phyloP scores from a whole-genome alignment of 2,888 invertebrate species.

The Dryobota labecula region DNA sequence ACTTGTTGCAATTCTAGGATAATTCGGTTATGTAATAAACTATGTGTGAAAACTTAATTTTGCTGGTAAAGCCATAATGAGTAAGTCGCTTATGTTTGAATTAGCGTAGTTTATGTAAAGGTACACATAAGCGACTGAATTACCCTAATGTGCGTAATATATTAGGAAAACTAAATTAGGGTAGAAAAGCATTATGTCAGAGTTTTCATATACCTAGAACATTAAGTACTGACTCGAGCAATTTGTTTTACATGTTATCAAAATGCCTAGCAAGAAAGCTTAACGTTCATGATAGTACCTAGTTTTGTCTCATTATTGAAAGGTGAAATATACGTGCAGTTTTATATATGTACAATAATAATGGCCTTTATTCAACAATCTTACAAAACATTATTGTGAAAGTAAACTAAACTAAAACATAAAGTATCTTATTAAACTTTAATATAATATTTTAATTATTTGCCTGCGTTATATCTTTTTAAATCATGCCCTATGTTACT shows the following conservation, averaged over 20 bases:
- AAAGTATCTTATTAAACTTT: not conserved
- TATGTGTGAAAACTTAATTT: not conserved
- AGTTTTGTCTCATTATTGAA: not conserved
- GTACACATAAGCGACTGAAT: not conserved
- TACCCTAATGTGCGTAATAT: conserved; percentile 5
- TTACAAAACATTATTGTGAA: not conserved
- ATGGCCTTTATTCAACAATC: not conserved
- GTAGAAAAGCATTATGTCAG: not conserved
- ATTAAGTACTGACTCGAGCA: conserved; percentile 1
- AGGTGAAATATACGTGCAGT: conserved; percentile 1
- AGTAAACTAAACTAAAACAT: not conserved
- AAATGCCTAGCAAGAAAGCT: conserved; percentile 21
- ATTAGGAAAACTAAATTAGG: conserved; percentile 12
- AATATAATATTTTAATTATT: too few relatives aligned
- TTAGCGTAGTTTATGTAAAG: not conserved
- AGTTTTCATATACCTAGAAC: conserved; percentile 18
- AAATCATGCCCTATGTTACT: too few relatives aligned
- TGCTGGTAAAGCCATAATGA: not conserved
- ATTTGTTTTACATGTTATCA: conserved; percentile 26
- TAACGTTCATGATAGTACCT: not conserved
- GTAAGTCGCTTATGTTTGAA: not conserved
- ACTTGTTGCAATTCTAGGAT: too few relatives aligned
- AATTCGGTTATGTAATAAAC: too few relatives aligned
- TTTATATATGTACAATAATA: not conserved
- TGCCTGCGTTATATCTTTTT: too few relatives aligned